phyloP scores from a whole-genome alignment of 2,797 vertebrate species.

The Ctenochaetus hawaiiensis region DNA sequence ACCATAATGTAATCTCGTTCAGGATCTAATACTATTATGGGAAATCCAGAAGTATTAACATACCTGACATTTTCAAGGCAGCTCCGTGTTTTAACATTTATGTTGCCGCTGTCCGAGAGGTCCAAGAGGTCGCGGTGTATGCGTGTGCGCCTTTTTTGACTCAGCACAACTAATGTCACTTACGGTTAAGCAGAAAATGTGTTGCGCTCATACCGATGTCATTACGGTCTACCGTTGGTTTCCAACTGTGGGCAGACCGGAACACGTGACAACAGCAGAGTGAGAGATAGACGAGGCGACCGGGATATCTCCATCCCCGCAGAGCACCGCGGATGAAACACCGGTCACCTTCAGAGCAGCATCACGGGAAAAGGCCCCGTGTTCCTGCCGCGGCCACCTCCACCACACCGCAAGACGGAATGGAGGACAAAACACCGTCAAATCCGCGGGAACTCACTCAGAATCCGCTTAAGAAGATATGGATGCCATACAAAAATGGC shows the following conservation, averaged over 20 bases:
- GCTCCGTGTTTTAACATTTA: no score
- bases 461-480: conserved; percentile 95
- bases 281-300: not conserved
- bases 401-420: conserved; percentile 34
- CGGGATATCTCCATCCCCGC: conserved; percentile 23
- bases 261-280: conserved; percentile 50
- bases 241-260: not conserved
- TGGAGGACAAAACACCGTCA: conserved; percentile 71
- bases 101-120: no score
- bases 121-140: no score
- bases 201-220: conserved; percentile 34
- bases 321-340: conserved; percentile 71
- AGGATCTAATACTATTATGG: no score
- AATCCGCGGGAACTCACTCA: conserved; percentile 90
- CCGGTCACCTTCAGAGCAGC: conserved; percentile 70
- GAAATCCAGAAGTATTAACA: no score
- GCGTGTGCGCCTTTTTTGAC: not conserved
- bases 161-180: not conserved
- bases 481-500: conserved; percentile 94
- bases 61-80: no score
- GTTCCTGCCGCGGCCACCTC: conserved; percentile 49
- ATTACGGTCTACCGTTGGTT: conserved; percentile 47
- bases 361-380: conserved; percentile 67
- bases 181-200: conserved; percentile 15
- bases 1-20: no score